A percentile compares a stretch with the other conserved stretches of the same genome.
phyloP scores from a whole-genome alignment of 1,140 invertebrate species.

The Saccostrea echinata region DNA sequence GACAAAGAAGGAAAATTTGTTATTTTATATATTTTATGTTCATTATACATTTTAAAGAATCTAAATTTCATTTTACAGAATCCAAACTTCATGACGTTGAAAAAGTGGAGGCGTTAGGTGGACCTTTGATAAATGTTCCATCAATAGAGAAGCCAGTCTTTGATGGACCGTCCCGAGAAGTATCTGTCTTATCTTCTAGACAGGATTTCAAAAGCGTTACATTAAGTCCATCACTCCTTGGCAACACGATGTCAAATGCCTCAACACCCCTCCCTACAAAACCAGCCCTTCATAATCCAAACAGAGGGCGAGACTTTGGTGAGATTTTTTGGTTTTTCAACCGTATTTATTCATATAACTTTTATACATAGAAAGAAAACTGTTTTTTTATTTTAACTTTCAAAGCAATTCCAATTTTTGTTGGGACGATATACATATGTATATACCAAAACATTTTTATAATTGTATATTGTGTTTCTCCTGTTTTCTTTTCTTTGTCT shows the following conservation, averaged over 20 bases:
- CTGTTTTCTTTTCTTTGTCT: no score
- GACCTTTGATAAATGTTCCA: not conserved
- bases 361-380: no score
- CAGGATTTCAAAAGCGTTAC: constrained; percentile 1
- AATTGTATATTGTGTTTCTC: no score
- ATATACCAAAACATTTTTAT: no score
- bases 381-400: no score
- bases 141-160: not conserved
- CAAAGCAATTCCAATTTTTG: no score
- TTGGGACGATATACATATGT: no score
- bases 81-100: not conserved
- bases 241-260: not conserved
- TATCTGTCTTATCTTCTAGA: not conserved
- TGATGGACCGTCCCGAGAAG: not conserved
- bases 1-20: no score
- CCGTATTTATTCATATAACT: no score
- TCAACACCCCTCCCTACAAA: not conserved
- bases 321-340: not conserved
- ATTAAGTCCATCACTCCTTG: not conserved
- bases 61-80: not conserved
- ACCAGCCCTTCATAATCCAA: not conserved
- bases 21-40: no score
- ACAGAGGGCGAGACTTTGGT: constrained; percentile 2
- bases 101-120: not conserved
- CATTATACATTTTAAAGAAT: not conserved